Conservation (phyloP, 2,888 invertebrate genomes). For the Melanotus villosus region DNA sequence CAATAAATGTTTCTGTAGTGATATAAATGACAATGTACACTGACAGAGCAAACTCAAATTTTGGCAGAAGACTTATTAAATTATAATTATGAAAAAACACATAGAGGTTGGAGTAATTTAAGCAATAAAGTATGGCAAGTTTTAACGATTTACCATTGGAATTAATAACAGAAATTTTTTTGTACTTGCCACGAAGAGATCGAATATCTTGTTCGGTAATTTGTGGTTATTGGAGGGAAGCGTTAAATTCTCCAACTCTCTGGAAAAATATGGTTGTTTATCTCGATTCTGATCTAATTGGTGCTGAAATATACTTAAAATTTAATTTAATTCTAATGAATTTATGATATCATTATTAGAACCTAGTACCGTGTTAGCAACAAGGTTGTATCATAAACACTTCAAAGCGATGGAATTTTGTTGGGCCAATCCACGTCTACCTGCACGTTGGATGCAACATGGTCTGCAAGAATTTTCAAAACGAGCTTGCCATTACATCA, state of each 20-base stretch:
- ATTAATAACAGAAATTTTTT: constrained; percentile 59
- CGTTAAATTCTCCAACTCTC: constrained; percentile 56
- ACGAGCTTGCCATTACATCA: constrained; percentile 61
- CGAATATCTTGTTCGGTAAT: constrained; percentile 61
- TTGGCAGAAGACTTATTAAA: constrained; percentile 32
- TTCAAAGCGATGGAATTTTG: constrained; percentile 68
- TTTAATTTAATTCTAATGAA: no score
- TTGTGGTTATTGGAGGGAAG: constrained; percentile 60
- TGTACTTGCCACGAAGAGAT: constrained; percentile 59
- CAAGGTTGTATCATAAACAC: constrained; percentile 66
- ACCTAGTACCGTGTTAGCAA: constrained; percentile 59
- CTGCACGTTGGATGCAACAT: constrained; percentile 63
- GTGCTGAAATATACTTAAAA: constrained; percentile 48
- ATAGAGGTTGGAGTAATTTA: not conserved
- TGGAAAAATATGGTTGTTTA: constrained; percentile 62
- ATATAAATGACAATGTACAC: not conserved
- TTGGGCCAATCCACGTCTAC: constrained; percentile 68
- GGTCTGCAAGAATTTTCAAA: constrained; percentile 66
- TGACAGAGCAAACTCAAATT: not conserved
- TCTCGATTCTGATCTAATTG: constrained; percentile 62
- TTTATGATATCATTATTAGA: constrained; percentile 57
- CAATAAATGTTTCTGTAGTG: not conserved
- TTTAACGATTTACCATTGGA: constrained; percentile 59
- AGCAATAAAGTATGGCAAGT: constrained; percentile 28
- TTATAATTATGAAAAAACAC: constrained; percentile 9